These are phyloP conservation scores for Mesoligia furuncula DNA, from an alignment of 2,888 invertebrate genomes.

Conservation along the genomic window DNA sequence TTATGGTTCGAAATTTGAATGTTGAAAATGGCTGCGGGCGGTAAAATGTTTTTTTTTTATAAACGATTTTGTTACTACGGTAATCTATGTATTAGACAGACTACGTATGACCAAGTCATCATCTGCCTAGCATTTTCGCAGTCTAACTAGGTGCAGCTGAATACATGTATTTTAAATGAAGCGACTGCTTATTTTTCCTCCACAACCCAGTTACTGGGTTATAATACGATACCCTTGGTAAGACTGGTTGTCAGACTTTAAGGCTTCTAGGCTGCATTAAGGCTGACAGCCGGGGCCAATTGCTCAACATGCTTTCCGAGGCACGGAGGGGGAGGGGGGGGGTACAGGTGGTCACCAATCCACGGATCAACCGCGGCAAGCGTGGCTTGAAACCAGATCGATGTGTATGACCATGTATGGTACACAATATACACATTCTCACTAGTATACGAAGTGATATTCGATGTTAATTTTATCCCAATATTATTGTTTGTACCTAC, in stretches of 20 bases:
- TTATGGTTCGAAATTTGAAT: conserved; percentile 50
- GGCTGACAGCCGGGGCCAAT: no score
- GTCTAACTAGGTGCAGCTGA: background rate
- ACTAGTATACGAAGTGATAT: background rate
- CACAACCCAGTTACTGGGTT: background rate
- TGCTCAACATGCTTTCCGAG: no score
- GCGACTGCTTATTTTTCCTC: no score
- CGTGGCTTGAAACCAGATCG: no score
- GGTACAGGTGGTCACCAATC: no score
- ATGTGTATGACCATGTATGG: background rate
- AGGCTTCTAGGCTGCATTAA: no score
- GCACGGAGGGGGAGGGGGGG: no score
- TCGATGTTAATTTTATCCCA: no score
- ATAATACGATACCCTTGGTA: background rate
- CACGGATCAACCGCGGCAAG: no score
- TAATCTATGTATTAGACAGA: background rate
- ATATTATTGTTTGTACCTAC: background rate
- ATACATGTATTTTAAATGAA: no score
- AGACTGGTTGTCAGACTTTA: no score
- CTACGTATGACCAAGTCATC: no score
- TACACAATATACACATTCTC: background rate
- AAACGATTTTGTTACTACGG: background rate
- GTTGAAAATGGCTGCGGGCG: conserved; percentile 11
- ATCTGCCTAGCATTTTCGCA: background rate
- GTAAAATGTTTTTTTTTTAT: background rate